Conservation (phyloP, 2,797 vertebrate genomes). For the Poeciliopsis turneri region DNA sequence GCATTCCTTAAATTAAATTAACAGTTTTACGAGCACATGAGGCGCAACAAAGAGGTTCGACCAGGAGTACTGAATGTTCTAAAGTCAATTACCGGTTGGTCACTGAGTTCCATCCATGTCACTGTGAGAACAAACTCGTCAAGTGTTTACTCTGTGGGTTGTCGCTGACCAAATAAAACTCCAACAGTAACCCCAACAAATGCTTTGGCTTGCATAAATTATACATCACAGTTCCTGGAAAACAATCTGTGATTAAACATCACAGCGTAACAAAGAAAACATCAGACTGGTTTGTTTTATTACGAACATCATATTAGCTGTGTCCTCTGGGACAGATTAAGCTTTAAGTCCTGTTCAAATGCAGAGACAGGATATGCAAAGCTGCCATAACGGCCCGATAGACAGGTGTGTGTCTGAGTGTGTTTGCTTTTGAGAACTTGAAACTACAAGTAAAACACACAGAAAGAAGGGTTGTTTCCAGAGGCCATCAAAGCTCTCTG, state of each 20-base stretch:
- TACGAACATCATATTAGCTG: constrained; percentile 14
- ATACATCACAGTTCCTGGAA: constrained; percentile 8
- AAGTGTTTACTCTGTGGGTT: constrained; percentile 29
- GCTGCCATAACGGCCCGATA: constrained; percentile 47
- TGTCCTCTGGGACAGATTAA: constrained; percentile 35
- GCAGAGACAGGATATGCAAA: constrained; percentile 66
- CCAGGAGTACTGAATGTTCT: constrained; percentile 43
- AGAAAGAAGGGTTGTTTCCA: background rate
- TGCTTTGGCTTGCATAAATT: constrained; percentile 2
- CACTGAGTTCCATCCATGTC: constrained; percentile 13
- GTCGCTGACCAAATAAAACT: background rate
- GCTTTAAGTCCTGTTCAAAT: constrained; percentile 64
- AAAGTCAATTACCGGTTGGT: constrained; percentile 21
- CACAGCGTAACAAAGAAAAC: background rate
- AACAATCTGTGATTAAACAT: constrained; percentile 14
- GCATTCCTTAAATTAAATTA: constrained; percentile 59
- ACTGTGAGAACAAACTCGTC: constrained; percentile 11
- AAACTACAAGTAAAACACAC: constrained; percentile 29
- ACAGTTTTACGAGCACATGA: constrained; percentile 14
- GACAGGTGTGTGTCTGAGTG: constrained; percentile 37
- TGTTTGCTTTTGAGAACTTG: constrained; percentile 40
- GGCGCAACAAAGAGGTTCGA: constrained; percentile 30
- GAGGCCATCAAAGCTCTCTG: background rate
- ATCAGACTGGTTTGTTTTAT: constrained; percentile 11
- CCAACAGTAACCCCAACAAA: constrained; percentile 2